Percentiles rank a stretch among this genome's conserved stretches.
These are phyloP conservation scores for Eristalis intricaria DNA, from an alignment of 2,888 invertebrate genomes.

Conservation along the genomic window DNA sequence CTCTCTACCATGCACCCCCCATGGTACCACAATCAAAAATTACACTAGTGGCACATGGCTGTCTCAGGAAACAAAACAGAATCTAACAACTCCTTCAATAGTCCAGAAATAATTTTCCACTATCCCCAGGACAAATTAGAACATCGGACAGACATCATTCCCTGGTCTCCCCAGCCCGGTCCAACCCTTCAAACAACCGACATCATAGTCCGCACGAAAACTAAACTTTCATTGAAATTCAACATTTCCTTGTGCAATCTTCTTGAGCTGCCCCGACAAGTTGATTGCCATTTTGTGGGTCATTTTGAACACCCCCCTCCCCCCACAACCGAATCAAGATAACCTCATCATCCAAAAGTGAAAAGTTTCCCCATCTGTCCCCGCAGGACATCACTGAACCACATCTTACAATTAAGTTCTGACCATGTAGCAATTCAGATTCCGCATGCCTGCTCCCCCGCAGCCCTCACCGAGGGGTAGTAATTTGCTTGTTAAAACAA, in stretches of 20 bases:
- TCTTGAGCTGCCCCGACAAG: slow-evolving; percentile 5
- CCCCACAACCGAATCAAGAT: slow-evolving; percentile 30
- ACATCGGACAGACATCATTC: neutral
- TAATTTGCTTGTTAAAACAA: slow-evolving; percentile 70
- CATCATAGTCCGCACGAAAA: neutral
- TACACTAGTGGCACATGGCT: neutral
- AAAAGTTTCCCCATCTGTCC: slow-evolving; percentile 51
- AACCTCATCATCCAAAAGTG: slow-evolving; percentile 52
- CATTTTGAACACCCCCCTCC: neutral
- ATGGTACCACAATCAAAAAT: neutral
- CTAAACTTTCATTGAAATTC: slow-evolving; percentile 34
- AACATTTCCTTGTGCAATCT: slow-evolving; percentile 30
- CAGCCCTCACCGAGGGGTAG: neutral
- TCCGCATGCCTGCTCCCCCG: neutral
- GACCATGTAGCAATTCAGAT: slow-evolving; percentile 16
- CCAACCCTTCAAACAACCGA: no score
- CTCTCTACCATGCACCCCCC: neutral
- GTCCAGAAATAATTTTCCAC: slow-evolving; percentile 1
- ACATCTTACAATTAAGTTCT: slow-evolving; percentile 64
- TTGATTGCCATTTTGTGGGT: slow-evolving; percentile 54
- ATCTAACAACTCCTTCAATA: slow-evolving; percentile 11
- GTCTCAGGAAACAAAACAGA: neutral
- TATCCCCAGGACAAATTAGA: slow-evolving; percentile 5
- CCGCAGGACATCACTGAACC: slow-evolving; percentile 46
- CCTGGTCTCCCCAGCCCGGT: neutral